phyloP scores from a whole-genome alignment of 2,113 vertebrate species.

The Chrysochloris asiatica region DNA sequence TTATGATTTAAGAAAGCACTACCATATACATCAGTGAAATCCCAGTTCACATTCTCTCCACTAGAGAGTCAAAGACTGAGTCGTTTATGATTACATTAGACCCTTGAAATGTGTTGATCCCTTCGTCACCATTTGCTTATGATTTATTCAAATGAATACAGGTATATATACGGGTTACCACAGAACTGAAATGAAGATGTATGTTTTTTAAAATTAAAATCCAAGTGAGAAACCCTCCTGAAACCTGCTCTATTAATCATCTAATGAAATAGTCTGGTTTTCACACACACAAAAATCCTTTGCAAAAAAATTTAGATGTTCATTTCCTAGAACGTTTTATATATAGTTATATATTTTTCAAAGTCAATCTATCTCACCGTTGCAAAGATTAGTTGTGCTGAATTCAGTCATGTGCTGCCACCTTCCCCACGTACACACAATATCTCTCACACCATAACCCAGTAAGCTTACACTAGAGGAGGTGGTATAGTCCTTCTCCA shows the following conservation, averaged over 20 bases:
- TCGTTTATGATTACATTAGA: conserved; percentile 50
- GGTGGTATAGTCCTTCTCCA: background rate
- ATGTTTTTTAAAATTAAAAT: conserved; percentile 58
- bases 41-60: conserved; percentile 35
- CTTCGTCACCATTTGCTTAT: conserved; percentile 41
- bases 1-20: conserved; percentile 15
- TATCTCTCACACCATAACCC: background rate
- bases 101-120: background rate
- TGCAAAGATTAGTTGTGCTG: background rate
- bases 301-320: conserved; percentile 45
- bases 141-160: conserved; percentile 54
- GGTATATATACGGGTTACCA: background rate
- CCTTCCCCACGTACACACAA: background rate
- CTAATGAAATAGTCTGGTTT: conserved; percentile 53
- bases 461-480: background rate
- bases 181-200: conserved; percentile 40
- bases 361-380: background rate
- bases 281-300: background rate
- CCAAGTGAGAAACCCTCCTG: background rate
- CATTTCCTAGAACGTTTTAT: conserved; percentile 16
- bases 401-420: background rate
- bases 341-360: background rate
- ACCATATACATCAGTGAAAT: conserved; percentile 37
- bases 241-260: background rate
- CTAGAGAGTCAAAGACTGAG: conserved; percentile 39